A percentile compares a stretch with the other conserved stretches of the same genome.
Evolutionary conservation across 92 coral and sea anemone species (phyloP).

Genomic region (Zoanthus sansibaricus): DNA sequence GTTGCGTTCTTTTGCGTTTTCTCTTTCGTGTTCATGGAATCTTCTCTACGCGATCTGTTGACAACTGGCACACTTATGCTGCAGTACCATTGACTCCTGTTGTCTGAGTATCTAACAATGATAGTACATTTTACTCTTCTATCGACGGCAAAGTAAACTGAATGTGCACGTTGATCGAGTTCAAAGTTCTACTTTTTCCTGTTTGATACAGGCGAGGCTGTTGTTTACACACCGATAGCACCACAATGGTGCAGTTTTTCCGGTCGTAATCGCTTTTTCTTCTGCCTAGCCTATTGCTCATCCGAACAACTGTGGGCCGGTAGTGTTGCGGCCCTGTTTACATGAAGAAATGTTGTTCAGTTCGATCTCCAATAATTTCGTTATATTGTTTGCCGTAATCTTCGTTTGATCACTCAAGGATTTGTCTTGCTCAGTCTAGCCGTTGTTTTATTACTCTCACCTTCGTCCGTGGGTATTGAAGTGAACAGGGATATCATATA

Average conservation of each 20-base stretch:
- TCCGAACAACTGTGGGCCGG: too few species aligned
- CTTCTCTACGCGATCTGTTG: neutral
- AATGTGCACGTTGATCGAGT: neutral
- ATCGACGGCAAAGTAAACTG: conserved; percentile 1
- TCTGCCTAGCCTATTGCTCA: too few species aligned
- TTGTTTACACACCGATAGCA: too few species aligned
- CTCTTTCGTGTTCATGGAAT: neutral
- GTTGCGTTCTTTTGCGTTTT: neutral
- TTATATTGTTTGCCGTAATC: too few species aligned
- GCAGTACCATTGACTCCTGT: neutral
- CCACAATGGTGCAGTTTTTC: too few species aligned
- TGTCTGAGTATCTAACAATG: neutral
- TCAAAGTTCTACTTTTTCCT: neutral
- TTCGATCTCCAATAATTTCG: too few species aligned
- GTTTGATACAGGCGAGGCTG: neutral
- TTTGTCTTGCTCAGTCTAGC: too few species aligned
- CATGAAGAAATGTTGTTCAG: too few species aligned
- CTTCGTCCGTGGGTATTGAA: neutral
- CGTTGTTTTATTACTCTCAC: neutral
- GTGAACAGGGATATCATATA: too few species aligned
- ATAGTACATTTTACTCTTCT: neutral
- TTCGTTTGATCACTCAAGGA: too few species aligned
- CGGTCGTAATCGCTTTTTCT: too few species aligned
- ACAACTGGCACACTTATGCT: neutral
- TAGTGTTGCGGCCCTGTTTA: too few species aligned